These are phyloP conservation scores for Fissipunctia ypsillon DNA, from an alignment of 2,888 invertebrate species.

Conservation along the genomic window DNA sequence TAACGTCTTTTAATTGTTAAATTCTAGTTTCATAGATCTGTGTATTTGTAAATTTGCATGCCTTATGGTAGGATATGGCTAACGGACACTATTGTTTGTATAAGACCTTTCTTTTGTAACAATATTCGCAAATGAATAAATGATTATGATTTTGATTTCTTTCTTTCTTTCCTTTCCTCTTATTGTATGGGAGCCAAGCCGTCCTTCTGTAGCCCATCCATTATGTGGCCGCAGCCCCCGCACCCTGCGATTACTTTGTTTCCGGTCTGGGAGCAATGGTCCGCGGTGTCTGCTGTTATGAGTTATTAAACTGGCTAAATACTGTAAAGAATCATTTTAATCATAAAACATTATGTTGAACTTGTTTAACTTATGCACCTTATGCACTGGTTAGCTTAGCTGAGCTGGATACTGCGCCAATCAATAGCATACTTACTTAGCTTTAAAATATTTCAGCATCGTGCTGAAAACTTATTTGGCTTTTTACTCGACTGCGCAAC, in stretches of 20 bases:
- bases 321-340: too few relatives aligned
- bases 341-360: too few relatives aligned
- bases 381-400: background rate
- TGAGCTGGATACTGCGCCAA: background rate
- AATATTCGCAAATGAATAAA: too few relatives aligned
- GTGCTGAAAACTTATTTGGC: background rate
- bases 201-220: background rate
- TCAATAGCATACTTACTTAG: too few relatives aligned
- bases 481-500: background rate
- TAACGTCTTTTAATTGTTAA: too few relatives aligned
- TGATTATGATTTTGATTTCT: too few relatives aligned
- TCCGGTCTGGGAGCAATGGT: conserved; percentile 9
- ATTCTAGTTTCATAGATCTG: too few relatives aligned
- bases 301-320: background rate
- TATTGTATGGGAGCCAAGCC: background rate
- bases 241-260: conserved; percentile 4
- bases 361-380: too few relatives aligned
- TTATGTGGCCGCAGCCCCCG: background rate
- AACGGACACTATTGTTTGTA: too few relatives aligned
- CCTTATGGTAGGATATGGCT: too few relatives aligned
- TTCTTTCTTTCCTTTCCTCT: background rate
- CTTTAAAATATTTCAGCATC: background rate
- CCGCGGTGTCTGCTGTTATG: background rate
- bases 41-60: too few relatives aligned
- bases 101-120: too few relatives aligned